Evolutionary conservation across 1,140 invertebrate species (phyloP), one percentile per base, ranked within the genome.

Genomic region (Littorina saxatilis): DNA sequence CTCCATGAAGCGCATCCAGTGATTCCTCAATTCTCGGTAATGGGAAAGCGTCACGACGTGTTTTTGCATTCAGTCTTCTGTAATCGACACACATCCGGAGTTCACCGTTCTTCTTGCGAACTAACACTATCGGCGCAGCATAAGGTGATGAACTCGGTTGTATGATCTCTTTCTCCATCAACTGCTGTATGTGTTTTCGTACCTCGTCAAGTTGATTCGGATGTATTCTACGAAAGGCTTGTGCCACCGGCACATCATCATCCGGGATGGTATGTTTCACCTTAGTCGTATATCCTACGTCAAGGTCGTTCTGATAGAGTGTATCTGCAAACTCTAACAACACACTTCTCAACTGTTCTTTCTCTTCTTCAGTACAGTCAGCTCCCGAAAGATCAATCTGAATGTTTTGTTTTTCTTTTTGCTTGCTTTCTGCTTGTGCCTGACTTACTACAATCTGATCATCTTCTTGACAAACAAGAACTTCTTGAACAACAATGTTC

Each of bases 1-100:
- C 68, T 82, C 83, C 20, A 90, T 72, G 9, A 94, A 74, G 43
- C 80, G 76, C 0, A 93, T 83, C 78, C 93, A 92, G 89, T n/a
- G n/a, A n/a, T n/a, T n/a, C n/a, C n/a, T n/a, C n/a, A n/a, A n/a
- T n/a, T n/a, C n/a, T n/a, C n/a, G 90, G 89, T 72, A 87, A 92
- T 13, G 79, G 79, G 37, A 87, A 87, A 3, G 79, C 52, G 40
- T 87, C 85, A 43, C 81, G 55, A n/a, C 77, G 83, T 1, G 87
- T 87, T 2, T 47, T 43, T 2, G 50, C 47, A 76, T 88, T 89
- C 11, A 88, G 43, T 27, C 39, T 11, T 17, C 83, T 15, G 39
- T 75, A 85, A 68, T 88, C 87, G 3, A 87, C 39, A 75, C 87
- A 89, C n/a, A 90, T 70, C 4, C 85, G 37, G 35, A 86, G 55